These are phyloP conservation scores for Lacanobia wlatinum DNA, from an alignment of 2,888 invertebrate species.

Conservation along the genomic window DNA sequence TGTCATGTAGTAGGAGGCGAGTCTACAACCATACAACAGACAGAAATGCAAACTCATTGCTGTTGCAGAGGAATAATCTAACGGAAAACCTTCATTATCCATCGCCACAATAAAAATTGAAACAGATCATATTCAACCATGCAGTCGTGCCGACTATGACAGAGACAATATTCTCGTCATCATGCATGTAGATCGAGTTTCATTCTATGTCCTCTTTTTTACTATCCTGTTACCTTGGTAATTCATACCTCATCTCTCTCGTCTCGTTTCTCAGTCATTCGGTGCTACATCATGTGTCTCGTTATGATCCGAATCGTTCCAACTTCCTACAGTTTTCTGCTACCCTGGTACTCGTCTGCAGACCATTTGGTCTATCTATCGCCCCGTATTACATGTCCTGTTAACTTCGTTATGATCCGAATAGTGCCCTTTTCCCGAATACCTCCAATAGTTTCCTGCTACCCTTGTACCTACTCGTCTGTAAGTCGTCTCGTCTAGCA, in stretches of 20 bases:
- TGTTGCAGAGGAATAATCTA: no score
- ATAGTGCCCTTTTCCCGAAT: not conserved
- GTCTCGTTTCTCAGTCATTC: not conserved
- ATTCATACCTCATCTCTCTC: not conserved
- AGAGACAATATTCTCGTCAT: no score
- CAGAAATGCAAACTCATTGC: no score
- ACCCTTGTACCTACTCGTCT: not conserved
- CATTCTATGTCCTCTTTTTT: not conserved
- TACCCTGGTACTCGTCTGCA: not conserved
- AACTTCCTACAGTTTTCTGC: not conserved
- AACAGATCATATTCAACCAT: no score
- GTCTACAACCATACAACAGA: no score
- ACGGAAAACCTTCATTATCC: no score
- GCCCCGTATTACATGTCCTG: constrained; percentile 10
- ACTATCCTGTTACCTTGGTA: not conserved
- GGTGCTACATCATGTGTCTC: not conserved
- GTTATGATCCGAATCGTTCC: not conserved
- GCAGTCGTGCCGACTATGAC: no score
- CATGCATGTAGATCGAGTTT: no score
- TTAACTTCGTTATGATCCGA: not conserved
- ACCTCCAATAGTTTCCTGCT: not conserved
- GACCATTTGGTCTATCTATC: not conserved
- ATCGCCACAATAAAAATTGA: no score
- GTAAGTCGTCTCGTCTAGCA: not conserved
- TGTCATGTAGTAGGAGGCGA: no score